Evolutionary conservation across 2,888 invertebrate species (phyloP), one percentile per base, ranked within the genome.

Genomic region (Callyntrura sp.): DNA sequence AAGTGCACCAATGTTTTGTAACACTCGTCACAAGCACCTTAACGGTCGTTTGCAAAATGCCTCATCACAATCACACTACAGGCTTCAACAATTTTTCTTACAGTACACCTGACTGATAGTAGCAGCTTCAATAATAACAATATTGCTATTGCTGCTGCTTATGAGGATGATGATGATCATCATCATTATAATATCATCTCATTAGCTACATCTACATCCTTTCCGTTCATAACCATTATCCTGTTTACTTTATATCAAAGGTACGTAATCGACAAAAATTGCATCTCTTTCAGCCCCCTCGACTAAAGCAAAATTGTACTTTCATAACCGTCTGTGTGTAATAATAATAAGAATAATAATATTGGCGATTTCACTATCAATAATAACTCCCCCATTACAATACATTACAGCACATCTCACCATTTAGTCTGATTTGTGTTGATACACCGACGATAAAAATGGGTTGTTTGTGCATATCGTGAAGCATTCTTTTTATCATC

Each of bases 131-230:
- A 35, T 4, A 35, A 35, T 35, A 35, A 35, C 6, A 35, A 35
- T 35, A 35, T 4, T 6, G 6, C 35, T 6, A 6, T 6, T 35
- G 35, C 35, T 35, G 35, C 35, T 35, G 35, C 35, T 35, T 35
- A 35, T 35, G n/a, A 51, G 3, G n/a, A n/a, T 51, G 51, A 48
- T 48, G 48, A 73, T 65, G 65, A 76, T 79, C n/a, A 62, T 73
- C 73, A 28, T 62, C 43, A 43, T 43, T 25, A 45, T 62, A 48
- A 28, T 65, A 65, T 70, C 82, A 82, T 81, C 87, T 88, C 87
- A 82, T 88, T 88, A 88, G 45, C 87, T 43, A 51, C 65, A 60
- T 88, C 87, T 43, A 51, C 65, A 60, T 88, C 82, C 87, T 57
- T 73, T 82, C 45, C 73, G 73, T 73, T 88, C 82, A 82, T 65